Percentiles rank a stretch among this genome's conserved stretches.
These are phyloP conservation scores for Linyphia triangularis DNA, from an alignment of 2,888 invertebrate species.

Conservation along the genomic window DNA sequence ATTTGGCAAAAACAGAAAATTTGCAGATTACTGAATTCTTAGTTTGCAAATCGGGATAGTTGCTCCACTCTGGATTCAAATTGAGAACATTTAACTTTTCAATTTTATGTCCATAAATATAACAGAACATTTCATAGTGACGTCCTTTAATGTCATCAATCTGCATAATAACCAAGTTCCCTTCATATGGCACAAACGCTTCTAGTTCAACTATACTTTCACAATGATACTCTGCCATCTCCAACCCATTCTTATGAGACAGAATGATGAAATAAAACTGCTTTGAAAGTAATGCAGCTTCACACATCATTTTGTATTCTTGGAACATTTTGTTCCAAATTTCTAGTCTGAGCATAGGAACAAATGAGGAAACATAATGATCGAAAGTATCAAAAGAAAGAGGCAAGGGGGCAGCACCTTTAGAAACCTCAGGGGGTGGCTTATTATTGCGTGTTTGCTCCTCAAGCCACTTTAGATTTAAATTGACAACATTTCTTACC, in stretches of 20 bases:
- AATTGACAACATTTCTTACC: constrained; percentile 62
- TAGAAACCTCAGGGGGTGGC: constrained; percentile 42
- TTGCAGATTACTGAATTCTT: neutral
- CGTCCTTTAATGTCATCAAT: neutral
- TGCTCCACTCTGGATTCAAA: constrained; percentile 2
- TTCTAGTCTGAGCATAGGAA: constrained; percentile 56
- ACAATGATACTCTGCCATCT: constrained; percentile 38
- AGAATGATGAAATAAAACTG: constrained; percentile 42
- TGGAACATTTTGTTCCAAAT: constrained; percentile 57
- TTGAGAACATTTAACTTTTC: neutral
- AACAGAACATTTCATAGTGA: constrained; percentile 21
- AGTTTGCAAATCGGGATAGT: neutral
- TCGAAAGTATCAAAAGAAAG: constrained; percentile 19
- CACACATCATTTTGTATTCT: constrained; percentile 4
- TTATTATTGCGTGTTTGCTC: constrained; percentile 44
- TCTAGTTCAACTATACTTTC: constrained; percentile 35
- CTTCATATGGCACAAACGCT: constrained; percentile 33
- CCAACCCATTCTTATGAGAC: neutral
- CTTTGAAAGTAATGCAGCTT: constrained; percentile 1
- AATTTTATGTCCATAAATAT: constrained; percentile 7
- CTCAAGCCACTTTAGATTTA: constrained; percentile 74
- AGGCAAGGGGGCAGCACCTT: constrained; percentile 3
- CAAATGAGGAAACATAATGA: constrained; percentile 29
- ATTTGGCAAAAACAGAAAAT: constrained; percentile 35
- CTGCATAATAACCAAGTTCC: constrained; percentile 53